Evolutionary conservation across 1,140 invertebrate species (phyloP).

Genomic region (Octopus bimaculoides): DNA sequence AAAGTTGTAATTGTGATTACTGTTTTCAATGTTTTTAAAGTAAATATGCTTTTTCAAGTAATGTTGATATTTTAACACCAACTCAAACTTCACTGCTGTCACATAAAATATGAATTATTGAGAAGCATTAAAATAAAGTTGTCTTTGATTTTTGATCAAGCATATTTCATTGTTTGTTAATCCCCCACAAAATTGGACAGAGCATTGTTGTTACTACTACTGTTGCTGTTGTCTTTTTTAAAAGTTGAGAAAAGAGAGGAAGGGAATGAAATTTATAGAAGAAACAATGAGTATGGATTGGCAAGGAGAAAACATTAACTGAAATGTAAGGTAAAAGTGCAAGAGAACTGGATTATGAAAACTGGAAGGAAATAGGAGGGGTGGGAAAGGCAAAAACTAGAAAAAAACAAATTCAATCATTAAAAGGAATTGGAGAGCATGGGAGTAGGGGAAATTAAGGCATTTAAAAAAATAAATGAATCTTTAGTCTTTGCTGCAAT

Average conservation of each 20-base stretch:
- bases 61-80: too few species aligned
- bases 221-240: too few species aligned
- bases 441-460: constrained; percentile 7
- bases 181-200: too few species aligned
- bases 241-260: neutral
- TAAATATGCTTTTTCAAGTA: too few species aligned
- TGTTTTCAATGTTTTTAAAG: too few species aligned
- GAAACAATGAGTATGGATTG: constrained; percentile 1
- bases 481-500: constrained; percentile 4
- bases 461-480: constrained; percentile 8
- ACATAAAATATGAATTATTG: too few species aligned
- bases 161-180: too few species aligned
- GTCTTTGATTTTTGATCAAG: too few species aligned
- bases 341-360: neutral
- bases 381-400: neutral
- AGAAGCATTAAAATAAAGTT: too few species aligned
- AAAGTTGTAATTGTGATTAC: too few species aligned
- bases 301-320: neutral
- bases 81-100: too few species aligned
- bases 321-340: neutral
- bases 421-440: neutral
- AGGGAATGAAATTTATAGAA: neutral
- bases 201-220: too few species aligned
- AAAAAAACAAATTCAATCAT: neutral
- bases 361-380: neutral